A percentile compares a stretch with the other conserved stretches of the same genome.
Evolutionary conservation across 2,797 vertebrate species (phyloP).

Genomic region (Nyctibius grandis): DNA sequence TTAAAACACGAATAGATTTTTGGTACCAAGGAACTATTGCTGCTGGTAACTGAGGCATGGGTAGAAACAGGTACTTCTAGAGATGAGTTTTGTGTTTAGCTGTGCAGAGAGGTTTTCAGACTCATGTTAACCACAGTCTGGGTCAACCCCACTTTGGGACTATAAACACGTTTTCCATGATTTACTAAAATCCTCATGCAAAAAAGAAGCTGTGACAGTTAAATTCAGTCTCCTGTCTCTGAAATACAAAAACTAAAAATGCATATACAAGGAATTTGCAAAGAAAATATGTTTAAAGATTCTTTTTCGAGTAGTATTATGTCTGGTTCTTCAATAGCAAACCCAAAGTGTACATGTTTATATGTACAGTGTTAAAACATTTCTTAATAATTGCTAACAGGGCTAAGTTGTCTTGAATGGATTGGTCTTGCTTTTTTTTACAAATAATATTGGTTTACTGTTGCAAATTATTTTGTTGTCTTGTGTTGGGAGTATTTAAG

Average conservation of each 20-base stretch:
- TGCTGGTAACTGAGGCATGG: background rate
- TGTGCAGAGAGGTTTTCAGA: background rate
- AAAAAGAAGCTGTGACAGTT: background rate
- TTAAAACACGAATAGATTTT: background rate
- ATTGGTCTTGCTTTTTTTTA: background rate
- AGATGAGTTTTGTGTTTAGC: background rate
- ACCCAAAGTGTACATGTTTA: accelerated
- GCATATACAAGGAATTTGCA: background rate
- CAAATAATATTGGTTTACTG: background rate
- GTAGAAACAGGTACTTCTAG: background rate
- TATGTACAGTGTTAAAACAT: background rate
- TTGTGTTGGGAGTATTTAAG: background rate
- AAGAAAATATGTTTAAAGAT: background rate
- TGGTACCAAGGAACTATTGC: background rate
- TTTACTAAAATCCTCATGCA: background rate
- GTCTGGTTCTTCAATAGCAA: background rate
- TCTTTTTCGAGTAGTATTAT: background rate
- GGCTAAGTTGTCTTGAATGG: background rate
- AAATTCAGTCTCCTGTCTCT: background rate
- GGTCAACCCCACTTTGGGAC: background rate
- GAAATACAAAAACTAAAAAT: background rate
- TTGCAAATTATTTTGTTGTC: background rate
- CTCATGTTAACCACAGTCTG: background rate
- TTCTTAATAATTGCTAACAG: background rate
- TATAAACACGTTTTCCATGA: background rate